Conservation (phyloP, 92 coral and sea anemone species). For the Palythoa heliodiscus region DNA sequence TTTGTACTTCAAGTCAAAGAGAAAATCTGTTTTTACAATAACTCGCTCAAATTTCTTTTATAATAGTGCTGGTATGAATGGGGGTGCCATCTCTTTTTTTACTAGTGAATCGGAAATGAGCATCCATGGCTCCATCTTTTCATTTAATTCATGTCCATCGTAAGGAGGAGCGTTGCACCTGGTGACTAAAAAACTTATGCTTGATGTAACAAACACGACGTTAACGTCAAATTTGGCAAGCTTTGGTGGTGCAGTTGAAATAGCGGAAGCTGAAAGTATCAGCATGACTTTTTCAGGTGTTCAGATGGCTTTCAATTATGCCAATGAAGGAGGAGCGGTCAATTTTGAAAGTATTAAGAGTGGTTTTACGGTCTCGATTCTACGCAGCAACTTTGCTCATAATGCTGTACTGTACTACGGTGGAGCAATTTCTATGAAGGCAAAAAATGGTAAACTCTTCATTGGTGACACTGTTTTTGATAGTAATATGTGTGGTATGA, state of each 20-base stretch:
- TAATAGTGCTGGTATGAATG: neutral
- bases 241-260: neutral
- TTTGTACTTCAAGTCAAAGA: conserved; percentile 14
- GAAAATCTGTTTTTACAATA: neutral
- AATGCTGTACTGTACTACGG: neutral
- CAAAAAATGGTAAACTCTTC: neutral
- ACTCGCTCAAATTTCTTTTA: neutral
- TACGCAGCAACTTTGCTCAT: conserved; percentile 11
- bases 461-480: conserved; percentile 7
- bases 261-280: neutral
- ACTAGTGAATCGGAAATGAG: conserved; percentile 13
- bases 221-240: neutral
- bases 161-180: conserved; percentile 22
- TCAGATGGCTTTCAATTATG: neutral
- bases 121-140: neutral
- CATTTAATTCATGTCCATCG: neutral
- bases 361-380: neutral
- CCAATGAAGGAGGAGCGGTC: conserved; percentile 12
- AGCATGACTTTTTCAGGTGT: neutral
- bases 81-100: conserved; percentile 25
- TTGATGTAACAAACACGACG: neutral
- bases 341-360: neutral
- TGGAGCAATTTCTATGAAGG: conserved; percentile 5
- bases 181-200: neutral
- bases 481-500: neutral